Conservation (phyloP, 2,797 vertebrate species). For the Pseudotriccus pelzelni region DNA sequence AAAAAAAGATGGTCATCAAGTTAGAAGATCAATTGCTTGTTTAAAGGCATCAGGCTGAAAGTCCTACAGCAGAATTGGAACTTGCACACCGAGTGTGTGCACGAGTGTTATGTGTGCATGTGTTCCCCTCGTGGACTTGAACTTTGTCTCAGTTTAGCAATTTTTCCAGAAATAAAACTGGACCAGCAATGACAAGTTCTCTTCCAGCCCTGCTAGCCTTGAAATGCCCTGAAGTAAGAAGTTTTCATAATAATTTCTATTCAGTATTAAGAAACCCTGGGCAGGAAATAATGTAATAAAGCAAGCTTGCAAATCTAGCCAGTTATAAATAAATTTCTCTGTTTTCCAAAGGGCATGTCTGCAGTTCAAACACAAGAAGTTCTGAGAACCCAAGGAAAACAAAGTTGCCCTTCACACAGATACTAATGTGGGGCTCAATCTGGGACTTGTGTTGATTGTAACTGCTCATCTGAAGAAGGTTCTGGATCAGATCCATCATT, state of each 20-base stretch:
- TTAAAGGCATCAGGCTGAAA: slow-evolving; percentile 23
- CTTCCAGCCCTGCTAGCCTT: slow-evolving; percentile 49
- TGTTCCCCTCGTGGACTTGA: slow-evolving; percentile 23
- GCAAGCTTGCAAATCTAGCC: slow-evolving; percentile 61
- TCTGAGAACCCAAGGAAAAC: slow-evolving; percentile 21
- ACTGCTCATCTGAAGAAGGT: background rate
- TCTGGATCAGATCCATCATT: slow-evolving; percentile 7
- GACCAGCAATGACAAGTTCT: slow-evolving; percentile 68
- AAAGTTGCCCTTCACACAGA: slow-evolving; percentile 31
- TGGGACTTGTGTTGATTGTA: background rate
- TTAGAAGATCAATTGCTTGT: background rate
- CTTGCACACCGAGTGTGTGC: background rate
- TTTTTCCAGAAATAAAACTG: slow-evolving; percentile 70
- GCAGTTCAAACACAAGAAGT: background rate
- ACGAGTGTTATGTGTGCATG: background rate
- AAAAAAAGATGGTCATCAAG: background rate
- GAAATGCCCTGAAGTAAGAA: slow-evolving; percentile 71
- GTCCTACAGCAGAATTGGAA: background rate
- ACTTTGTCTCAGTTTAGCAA: slow-evolving; percentile 26
- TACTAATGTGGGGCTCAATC: background rate
- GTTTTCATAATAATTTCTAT: slow-evolving; percentile 72
- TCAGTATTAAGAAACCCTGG: slow-evolving; percentile 62
- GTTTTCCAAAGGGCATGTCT: slow-evolving; percentile 38
- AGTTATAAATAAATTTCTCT: slow-evolving; percentile 58
- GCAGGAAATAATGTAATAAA: slow-evolving; percentile 70